phyloP scores from a whole-genome alignment of 2,113 vertebrate genomes.

The Rynchops niger region DNA sequence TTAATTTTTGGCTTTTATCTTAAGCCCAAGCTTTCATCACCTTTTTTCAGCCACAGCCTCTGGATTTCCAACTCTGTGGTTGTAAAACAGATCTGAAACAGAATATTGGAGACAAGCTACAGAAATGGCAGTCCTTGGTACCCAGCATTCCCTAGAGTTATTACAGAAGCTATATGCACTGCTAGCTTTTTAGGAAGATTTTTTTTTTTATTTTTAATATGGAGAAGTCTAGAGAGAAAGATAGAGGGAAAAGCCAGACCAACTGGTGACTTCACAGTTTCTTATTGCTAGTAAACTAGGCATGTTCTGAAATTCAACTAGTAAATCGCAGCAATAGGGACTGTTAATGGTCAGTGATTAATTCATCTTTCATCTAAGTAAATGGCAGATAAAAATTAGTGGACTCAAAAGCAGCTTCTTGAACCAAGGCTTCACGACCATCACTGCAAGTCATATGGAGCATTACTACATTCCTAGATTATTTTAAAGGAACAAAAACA shows the following conservation, averaged over 20 bases:
- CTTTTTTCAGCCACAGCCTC: neutral
- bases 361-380: neutral
- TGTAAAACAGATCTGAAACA: conserved; percentile 4
- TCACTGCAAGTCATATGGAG: neutral
- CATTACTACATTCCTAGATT: neutral
- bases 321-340: neutral
- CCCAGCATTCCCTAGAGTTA: neutral
- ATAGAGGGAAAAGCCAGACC: neutral
- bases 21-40: neutral
- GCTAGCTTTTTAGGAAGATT: neutral
- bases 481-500: neutral
- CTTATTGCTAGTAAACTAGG: neutral
- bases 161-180: neutral
- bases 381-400: neutral
- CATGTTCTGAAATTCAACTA: neutral
- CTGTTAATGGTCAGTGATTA: neutral
- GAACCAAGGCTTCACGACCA: neutral
- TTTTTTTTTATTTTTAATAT: neutral
- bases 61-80: neutral
- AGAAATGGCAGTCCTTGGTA: neutral
- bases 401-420: neutral
- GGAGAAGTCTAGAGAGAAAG: neutral
- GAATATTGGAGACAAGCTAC: neutral
- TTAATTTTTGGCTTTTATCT: conserved; percentile 43
- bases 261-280: neutral